Base-by-base conservation (phyloP, 2,888 invertebrate genomes). In the Norana najaformis region DNA sequence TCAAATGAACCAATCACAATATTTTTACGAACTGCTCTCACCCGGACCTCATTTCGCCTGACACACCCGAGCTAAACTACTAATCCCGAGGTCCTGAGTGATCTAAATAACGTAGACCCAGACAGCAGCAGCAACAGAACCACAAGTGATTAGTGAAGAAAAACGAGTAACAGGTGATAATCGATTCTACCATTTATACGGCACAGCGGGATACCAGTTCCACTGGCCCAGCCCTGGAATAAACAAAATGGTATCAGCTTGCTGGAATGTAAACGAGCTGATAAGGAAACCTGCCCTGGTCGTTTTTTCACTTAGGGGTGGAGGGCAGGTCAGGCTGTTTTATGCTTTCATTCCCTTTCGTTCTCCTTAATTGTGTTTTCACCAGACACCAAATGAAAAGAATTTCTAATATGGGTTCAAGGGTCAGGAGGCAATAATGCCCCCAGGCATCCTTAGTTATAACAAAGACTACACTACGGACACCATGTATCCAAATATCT, bases 201-300 rank as follows among this genome's bases (percentile, higher is more conserved):
- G 69, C 69, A n/a, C n/a, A 30, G 30, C 2, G 69, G 69, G n/a
- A 69, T 69, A 69, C 30, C 69, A 69, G 69, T 13, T n/a, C 69
- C n/a, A 69, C n/a, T 69, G 30, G 69, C 69, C 8, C 30, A n/a
- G 69, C 69, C n/a, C 4, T 0, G 1, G 69, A n/a, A 69, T 69
- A 69, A 69, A 69, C 69, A 69, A 69, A 69, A n/a, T 69, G n/a
- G 30, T 69, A 69, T 69, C 69, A n/a, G 69, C 69, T 69, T n/a
- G 69, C 69, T n/a, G 69, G 69, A 69, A 69, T 69, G 69, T 69
- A 69, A 69, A 69, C 69, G n/a, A 69, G 30, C n/a, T n/a, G 69
- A n/a, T n/a, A n/a, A n/a, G n/a, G n/a, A 30, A 69, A 69, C n/a
- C 69, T 69, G 69, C 69, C 69, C 69, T n/a, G n/a, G 30, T 5